Evolutionary conservation across 1,140 invertebrate genomes (phyloP).

Genomic region (Monochamus saltuarius): DNA sequence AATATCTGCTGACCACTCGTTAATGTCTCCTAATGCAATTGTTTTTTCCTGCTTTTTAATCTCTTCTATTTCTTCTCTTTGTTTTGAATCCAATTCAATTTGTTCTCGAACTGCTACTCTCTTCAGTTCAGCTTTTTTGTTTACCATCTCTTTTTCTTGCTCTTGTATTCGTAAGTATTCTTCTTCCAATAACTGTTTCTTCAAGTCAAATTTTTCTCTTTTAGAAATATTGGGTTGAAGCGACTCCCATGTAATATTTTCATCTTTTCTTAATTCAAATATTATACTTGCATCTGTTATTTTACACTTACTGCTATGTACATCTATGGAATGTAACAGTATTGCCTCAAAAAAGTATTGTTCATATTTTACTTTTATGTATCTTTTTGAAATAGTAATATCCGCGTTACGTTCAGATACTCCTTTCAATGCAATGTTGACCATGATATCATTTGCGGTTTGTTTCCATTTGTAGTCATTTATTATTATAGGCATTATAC

Average conservation of each 20-base stretch:
- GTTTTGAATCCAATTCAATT: conserved; percentile 59
- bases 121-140: conserved; percentile 55
- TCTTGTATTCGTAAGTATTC: conserved; percentile 54
- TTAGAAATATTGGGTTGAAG: conserved; percentile 58
- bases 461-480: conserved; percentile 72
- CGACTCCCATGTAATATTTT: conserved; percentile 58
- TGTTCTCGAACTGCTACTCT: conserved; percentile 61
- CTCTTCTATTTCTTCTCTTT: conserved; percentile 58
- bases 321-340: conserved; percentile 58
- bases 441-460: conserved; percentile 56
- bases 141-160: conserved; percentile 55
- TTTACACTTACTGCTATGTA: conserved; percentile 59
- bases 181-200: conserved; percentile 56
- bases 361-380: conserved; percentile 66
- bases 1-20: conserved; percentile 59
- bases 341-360: conserved; percentile 69
- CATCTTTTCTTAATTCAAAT: conserved; percentile 62
- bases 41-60: conserved; percentile 59
- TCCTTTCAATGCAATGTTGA: conserved; percentile 60
- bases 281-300: conserved; percentile 58
- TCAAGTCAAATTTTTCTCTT: conserved; percentile 57
- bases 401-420: conserved; percentile 58
- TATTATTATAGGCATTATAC: conserved; percentile 70
- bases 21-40: conserved; percentile 66
- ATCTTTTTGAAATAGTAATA: conserved; percentile 63